Base-by-base conservation (phyloP, 2,797 vertebrate genomes). In the Simalia tracyae region DNA sequence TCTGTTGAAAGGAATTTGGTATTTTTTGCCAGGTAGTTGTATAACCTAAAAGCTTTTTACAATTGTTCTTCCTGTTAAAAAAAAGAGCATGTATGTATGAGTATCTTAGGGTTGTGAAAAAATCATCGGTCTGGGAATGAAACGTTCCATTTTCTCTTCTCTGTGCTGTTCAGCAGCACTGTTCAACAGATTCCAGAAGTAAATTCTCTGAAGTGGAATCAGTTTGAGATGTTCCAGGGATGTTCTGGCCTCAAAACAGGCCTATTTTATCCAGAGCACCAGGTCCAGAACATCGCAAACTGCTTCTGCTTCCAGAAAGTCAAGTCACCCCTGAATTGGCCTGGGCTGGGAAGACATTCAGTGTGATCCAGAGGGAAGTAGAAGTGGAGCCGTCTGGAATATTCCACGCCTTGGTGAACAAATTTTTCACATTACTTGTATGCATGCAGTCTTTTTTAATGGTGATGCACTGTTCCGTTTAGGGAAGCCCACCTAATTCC, bases 401-500 rank as follows among this genome's bases (percentile, higher is more conserved):
- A 72, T 17, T 72, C n/a, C 66, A 72, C 17, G 31, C n/a, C n/a
- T 36, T 31, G 66, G n/a, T 31, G 66, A 72, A 72, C 15, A 72
- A 0, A 7, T 72, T 31, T 72, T 72, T 72, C n/a, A 17, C n/a
- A 15, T 54, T 54, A 54, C 50, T 24, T 7, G 42, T 10, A 24
- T 4, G 36, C 1, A 1, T 11, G 3, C 36, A 19, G 17, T 10
- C 42, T 24, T 54, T 54, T 54, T 72, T 22, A 72, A 76, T 46
- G 2, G 85, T 19, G 63, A 24, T 15, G 1, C 11, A 1, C 12
- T 87, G 24, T 0, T 66, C 84, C 60, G 0, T 92, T 60, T 92
- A 99, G 99, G 96, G 99, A 99, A 0, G 99, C 99, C 92, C 98
- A 99, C 96, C 96, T 99, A 93, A 99, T 99, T 97, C 99, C 99